Evolutionary conservation across 2,797 vertebrate genomes (phyloP), one percentile per base, ranked within the genome.

Genomic region (Xenops minutus): DNA sequence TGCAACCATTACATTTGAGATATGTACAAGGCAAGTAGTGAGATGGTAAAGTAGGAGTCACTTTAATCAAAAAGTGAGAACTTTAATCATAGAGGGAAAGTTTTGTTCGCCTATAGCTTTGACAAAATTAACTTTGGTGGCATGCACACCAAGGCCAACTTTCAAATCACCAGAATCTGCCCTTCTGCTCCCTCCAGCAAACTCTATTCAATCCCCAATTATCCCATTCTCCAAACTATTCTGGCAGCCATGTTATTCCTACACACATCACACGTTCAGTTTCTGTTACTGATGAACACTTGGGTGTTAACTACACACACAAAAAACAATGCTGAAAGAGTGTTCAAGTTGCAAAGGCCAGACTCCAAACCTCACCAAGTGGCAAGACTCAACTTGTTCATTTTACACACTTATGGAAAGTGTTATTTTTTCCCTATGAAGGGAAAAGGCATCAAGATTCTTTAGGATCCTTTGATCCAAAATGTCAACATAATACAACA

Each of bases 181-280:
- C 52, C 49, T 66, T 77, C 89, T 22, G 5, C 44, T 95, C 56
- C 76, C 91, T 96, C 93, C 87, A 97, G 91, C 82, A 96, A 90
- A 89, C 92, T 96, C 91, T 93, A 67, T 68, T 90, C 90, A 85
- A 79, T 81, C 63, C 83, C 82, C 95, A 96, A 97, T 88, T 96
- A 96, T 91, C 24, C 15, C 77, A 30, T 86, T 92, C 91, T 68
- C 61, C 55, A 54, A 4, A 52, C 76, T 26, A 10, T 63, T 66
- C 37, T 49, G 52, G 41, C 37, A 92, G 63, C 21, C 44, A n/a
- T 3, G 3, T 23, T 58, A 62, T 54, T 68, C 55, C 32, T 21
- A n/a, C 22, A 22, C 16, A 27, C 9, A 2, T n/a, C 29, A 67
- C n/a, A 39, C 34, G 71, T n/a, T 67, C 26, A 30, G 51, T 58